Evolutionary conservation across 2,888 invertebrate species (phyloP).

Genomic region (Apodemia mormo): DNA sequence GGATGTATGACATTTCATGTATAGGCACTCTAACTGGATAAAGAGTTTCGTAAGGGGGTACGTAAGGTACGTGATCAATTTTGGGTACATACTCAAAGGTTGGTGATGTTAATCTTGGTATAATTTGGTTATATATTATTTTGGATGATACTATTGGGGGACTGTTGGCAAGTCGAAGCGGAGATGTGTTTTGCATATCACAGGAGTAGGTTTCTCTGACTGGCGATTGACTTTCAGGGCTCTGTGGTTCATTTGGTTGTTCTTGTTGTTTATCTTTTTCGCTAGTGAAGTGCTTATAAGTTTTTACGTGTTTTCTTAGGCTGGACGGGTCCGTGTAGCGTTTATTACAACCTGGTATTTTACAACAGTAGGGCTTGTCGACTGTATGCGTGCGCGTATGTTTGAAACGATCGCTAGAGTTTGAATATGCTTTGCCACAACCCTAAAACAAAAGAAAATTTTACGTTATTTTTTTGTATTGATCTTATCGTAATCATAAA

Average conservation of each 20-base stretch:
- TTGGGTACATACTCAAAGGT: constrained; percentile 49
- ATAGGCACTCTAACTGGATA: constrained; percentile 63
- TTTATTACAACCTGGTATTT: constrained; percentile 93
- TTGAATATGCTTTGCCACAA: constrained; percentile 96
- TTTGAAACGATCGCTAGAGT: constrained; percentile 96
- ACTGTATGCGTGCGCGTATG: constrained; percentile 95
- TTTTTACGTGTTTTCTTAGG: constrained; percentile 95
- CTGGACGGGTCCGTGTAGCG: constrained; percentile 97
- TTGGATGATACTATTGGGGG: constrained; percentile 50
- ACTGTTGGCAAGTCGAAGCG: constrained; percentile 45
- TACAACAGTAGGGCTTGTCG: constrained; percentile 96
- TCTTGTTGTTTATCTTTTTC: constrained; percentile 52
- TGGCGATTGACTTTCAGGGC: constrained; percentile 52
- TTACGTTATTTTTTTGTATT: no score
- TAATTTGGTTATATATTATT: no score
- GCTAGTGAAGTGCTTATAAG: constrained; percentile 88
- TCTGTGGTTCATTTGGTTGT: constrained; percentile 55
- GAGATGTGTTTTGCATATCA: constrained; percentile 48
- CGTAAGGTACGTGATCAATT: constrained; percentile 52
- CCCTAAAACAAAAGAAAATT: constrained; percentile 84
- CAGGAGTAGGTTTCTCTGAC: constrained; percentile 48
- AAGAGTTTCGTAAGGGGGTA: constrained; percentile 44
- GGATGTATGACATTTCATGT: constrained; percentile 67
- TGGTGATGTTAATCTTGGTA: constrained; percentile 24
- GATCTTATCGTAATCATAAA: no score